phyloP scores from a whole-genome alignment of 1,140 invertebrate species.

The Drosophila oshimai region DNA sequence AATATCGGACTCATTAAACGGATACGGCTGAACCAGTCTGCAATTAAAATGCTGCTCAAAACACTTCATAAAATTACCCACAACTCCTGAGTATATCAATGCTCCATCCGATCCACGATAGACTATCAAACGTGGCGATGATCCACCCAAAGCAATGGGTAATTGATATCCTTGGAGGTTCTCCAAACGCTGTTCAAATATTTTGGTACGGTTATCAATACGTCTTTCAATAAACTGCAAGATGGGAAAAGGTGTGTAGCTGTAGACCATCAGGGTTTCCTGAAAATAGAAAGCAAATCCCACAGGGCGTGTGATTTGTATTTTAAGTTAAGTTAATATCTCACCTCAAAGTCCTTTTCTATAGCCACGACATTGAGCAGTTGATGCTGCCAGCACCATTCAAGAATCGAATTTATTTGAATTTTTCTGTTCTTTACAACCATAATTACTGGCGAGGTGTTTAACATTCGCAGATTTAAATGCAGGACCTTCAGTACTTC shows the following conservation, averaged over 20 bases:
- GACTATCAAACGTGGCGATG: slow-evolving; percentile 57
- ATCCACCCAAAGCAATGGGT: slow-evolving; percentile 51
- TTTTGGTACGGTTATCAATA: not conserved
- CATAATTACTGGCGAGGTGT: slow-evolving; percentile 35
- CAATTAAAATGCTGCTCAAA: slow-evolving; percentile 58
- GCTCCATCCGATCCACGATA: slow-evolving; percentile 25
- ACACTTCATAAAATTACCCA: slow-evolving; percentile 50
- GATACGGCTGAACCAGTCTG: slow-evolving; percentile 25
- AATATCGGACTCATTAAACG: slow-evolving; percentile 6
- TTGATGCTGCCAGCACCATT: slow-evolving; percentile 52
- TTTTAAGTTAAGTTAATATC: not conserved
- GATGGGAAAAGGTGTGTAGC: slow-evolving; percentile 57
- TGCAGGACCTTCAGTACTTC: slow-evolving; percentile 13
- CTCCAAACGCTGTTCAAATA: slow-evolving; percentile 12
- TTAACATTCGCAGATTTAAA: slow-evolving; percentile 22
- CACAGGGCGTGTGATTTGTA: not conserved
- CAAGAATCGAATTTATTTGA: slow-evolving; percentile 9
- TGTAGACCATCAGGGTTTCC: slow-evolving; percentile 41
- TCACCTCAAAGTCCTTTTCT: slow-evolving; percentile 48
- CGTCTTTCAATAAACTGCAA: slow-evolving; percentile 34
- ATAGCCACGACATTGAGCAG: slow-evolving; percentile 56
- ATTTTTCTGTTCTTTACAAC: not conserved
- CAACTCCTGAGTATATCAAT: slow-evolving; percentile 28
- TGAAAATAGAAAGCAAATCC: slow-evolving; percentile 7
- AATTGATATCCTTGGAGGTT: slow-evolving; percentile 50